Base-by-base conservation (phyloP, 2,888 invertebrate genomes). In the Chrysomela aeneicollis region DNA sequence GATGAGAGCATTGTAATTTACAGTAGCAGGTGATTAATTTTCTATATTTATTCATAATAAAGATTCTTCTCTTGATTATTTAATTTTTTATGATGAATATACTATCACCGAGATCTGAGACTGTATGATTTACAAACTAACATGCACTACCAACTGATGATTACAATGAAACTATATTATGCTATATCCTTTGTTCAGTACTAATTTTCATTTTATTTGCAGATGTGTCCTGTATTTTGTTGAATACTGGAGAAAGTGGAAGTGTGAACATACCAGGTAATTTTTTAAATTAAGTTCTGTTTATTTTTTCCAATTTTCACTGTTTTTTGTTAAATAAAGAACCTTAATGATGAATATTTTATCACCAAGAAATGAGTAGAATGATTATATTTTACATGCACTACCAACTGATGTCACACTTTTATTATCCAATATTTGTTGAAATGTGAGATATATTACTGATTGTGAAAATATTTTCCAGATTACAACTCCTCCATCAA, bases 351-450 rank as follows among this genome's bases (percentile, higher is more conserved):
- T 71, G 69, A 69, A n/a, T 54, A 58, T 10, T 42, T 37, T 54
- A 50, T 60, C 63, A 61, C 64, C 61, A 30, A 51, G 54, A 58
- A 53, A 64, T 64, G 63, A 64, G 18, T 30, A 21, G 9, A 12
- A 9, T 63, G 60, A 64, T 63, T 61, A 60, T 55, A 57, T 63
- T 46, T 58, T 26, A 64, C 67, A 67, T 67, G 67, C 67, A 67
- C 67, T 67, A 67, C 67, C 67, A 67, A 67, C 67, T 67, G 67
- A 67, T 9, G 17, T 26, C n/a, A n/a, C n/a, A n/a, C n/a, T 19
- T 19, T 53, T 26, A 42, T 10, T 21, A 35, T 47, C 30, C 8
- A 58, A 12, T 8, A 58, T 47, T 58, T 3, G 6, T 26, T 3
- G 6, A 26, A 26, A 26, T 26, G 6, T 5, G 6, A 26, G 26